Conservation (phyloP, 2,113 vertebrate genomes). For the Formicarius rufipectus region DNA sequence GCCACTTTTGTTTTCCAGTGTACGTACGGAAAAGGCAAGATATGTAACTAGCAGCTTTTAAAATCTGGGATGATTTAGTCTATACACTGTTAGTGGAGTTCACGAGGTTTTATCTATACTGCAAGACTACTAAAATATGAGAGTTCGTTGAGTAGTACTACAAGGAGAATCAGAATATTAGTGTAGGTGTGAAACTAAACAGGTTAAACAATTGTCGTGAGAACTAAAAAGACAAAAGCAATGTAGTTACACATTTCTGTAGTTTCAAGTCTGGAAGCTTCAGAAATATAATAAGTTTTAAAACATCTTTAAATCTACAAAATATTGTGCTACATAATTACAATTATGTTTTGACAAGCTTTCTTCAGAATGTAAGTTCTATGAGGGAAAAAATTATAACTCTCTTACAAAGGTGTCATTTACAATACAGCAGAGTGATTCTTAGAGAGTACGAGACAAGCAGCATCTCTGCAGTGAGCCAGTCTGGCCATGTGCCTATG, state of each 20-base stretch:
- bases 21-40: background rate
- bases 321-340: conserved; percentile 65
- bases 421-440: background rate
- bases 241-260: background rate
- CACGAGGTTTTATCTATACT: background rate
- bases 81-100: conserved; percentile 32
- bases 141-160: background rate
- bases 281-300: conserved; percentile 62
- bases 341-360: conserved; percentile 69
- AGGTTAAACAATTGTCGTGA: conserved; percentile 57
- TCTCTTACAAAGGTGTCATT: conserved; percentile 20
- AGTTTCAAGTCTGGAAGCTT: conserved; percentile 45
- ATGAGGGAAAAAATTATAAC: conserved; percentile 1
- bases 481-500: background rate
- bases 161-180: background rate
- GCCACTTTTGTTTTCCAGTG: background rate
- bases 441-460: background rate
- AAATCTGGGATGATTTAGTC: background rate
- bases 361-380: conserved; percentile 43
- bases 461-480: background rate
- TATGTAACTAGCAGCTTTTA: background rate
- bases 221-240: conserved; percentile 61
- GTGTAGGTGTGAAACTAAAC: conserved; percentile 28
- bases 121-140: background rate
- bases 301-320: conserved; percentile 67